Evolutionary conservation across 2,888 invertebrate species (phyloP).

Genomic region (Digitonthophagus gazella): DNA sequence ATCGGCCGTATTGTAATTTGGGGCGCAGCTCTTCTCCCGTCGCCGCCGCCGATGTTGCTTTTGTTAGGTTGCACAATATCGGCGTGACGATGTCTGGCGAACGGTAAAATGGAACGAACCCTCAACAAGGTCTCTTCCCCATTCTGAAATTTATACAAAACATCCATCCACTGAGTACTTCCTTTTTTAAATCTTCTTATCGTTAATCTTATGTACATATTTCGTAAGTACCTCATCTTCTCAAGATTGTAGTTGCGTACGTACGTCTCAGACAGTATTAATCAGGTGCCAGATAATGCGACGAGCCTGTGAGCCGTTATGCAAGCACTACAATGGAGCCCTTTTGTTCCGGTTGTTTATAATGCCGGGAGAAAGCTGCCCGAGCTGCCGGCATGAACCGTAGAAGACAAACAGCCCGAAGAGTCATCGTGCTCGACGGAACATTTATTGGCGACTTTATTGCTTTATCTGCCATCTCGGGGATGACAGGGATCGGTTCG

Average conservation of each 20-base stretch:
- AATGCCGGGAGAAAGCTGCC: conserved; percentile 7
- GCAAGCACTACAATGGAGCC: conserved; percentile 4
- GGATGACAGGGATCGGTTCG: not conserved
- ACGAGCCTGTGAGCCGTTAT: not conserved
- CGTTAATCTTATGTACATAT: not conserved
- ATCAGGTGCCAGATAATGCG: not conserved
- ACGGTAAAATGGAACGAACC: not conserved
- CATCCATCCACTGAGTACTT: too few relatives aligned
- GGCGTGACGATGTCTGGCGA: not conserved
- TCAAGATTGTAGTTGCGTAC: not conserved
- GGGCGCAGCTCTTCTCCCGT: not conserved
- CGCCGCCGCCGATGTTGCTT: not conserved
- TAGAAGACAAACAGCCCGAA: conserved; percentile 10
- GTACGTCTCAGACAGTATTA: not conserved
- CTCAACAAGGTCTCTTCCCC: too few relatives aligned
- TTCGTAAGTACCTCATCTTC: not conserved
- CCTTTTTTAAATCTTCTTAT: too few relatives aligned
- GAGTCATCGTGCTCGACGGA: conserved; percentile 4
- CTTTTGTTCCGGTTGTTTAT: conserved; percentile 10
- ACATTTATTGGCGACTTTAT: conserved; percentile 16
- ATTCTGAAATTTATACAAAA: too few relatives aligned
- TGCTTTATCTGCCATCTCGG: conserved; percentile 7
- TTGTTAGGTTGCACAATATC: not conserved
- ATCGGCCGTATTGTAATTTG: not conserved
- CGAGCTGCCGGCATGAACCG: not conserved